Conservation (phyloP, 2,888 invertebrate species). For the Aphodius sticticus region DNA sequence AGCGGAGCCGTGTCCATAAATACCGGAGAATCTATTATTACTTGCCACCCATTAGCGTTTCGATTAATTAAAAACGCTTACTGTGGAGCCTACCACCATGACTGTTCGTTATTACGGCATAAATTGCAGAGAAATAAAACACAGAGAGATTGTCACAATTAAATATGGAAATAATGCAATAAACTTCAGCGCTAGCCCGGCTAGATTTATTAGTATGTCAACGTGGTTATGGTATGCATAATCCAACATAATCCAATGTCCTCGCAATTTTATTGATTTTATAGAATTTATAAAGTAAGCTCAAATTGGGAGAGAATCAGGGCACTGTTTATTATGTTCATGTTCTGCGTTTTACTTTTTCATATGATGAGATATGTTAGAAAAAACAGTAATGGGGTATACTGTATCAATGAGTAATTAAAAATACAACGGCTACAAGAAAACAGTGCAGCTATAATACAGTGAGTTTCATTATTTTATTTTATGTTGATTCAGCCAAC, state of each 20-base stretch:
- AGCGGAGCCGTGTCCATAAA: background rate
- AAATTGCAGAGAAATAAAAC: background rate
- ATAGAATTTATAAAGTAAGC: background rate
- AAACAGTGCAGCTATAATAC: background rate
- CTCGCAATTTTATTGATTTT: background rate
- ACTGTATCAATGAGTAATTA: too few species aligned
- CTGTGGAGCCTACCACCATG: background rate
- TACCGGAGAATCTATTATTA: constrained; percentile 4
- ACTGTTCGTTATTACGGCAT: background rate
- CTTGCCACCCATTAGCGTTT: background rate
- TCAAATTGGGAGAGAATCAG: background rate
- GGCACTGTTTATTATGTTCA: background rate
- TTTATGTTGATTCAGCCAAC: background rate
- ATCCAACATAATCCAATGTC: background rate
- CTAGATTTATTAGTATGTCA: background rate
- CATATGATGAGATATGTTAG: too few species aligned
- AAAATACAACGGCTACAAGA: background rate
- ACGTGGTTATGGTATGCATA: background rate
- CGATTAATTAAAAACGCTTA: constrained; percentile 4
- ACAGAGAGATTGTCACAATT: background rate
- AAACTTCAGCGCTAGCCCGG: background rate
- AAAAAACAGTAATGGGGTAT: too few species aligned
- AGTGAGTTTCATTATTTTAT: background rate
- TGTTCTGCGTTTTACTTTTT: too few species aligned
- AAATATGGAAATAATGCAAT: background rate